Base-by-base conservation (phyloP, 2,113 vertebrate species). In the Daphoenositta chrysoptera region DNA sequence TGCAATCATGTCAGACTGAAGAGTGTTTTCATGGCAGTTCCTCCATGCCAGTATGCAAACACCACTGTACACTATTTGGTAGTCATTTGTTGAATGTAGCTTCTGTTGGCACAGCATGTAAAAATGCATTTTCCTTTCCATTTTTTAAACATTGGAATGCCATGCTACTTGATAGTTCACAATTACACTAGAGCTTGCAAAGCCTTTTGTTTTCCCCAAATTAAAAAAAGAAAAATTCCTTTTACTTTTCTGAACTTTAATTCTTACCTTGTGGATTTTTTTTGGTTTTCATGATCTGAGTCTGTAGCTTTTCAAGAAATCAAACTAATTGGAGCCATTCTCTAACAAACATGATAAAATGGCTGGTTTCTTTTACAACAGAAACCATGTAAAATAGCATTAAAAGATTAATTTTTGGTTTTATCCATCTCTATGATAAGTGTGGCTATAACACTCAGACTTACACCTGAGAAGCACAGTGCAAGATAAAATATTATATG, bases 81-180 rank as follows among this genome's bases (percentile, higher is more conserved):
- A 72, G 50, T 42, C 50, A 94, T 94, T 96, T 95, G 64, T 65
- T 94, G 72, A 92, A 75, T 47, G 21, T 7, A 88, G 61, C 47
- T 96, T 85, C 77, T 77, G n/a, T 65, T 92, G 68, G 65, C 89
- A 89, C 68, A 94, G 90, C 35, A 44, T 80, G 89, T 60, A 94
- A 93, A 95, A 94, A 89, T 6, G 3, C 87, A 87, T 83, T 95
- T 83, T 24, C 13, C 73, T 83, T 83, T 56, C 60, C 86, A 87
- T 95, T 94, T 94, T 93, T 94, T 87, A 82, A 97, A 91, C 54
- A 94, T n/a, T 85, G 35, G 27, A 94, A 48, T 71, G 72, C 87
- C 79, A 89, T 83, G 58, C 23, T 88, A 66, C 63, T 94, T 92
- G 79, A 70, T 89, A 94, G 83, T 88, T 95, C 87, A 61, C 6